A percentile compares a stretch with the other conserved stretches of the same genome.
Conservation (phyloP, 2,797 vertebrate genomes). For the Myotis daubentonii region DNA sequence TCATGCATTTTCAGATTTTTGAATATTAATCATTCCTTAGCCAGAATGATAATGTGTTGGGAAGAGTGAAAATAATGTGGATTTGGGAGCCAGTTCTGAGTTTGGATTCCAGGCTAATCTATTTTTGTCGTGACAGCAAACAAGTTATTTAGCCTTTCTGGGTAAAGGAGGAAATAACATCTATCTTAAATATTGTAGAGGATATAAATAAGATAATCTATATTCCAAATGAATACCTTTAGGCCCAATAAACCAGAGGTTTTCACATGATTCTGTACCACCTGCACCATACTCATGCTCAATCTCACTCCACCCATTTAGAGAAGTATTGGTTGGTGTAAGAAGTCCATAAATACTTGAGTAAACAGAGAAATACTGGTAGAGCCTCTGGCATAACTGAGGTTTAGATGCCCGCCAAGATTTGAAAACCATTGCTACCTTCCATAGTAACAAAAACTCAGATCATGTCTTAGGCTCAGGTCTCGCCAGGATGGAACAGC, state of each 20-base stretch:
- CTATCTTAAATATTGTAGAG: neutral
- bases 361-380: neutral
- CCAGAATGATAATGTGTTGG: neutral
- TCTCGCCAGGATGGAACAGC: neutral
- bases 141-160: neutral
- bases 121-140: neutral
- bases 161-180: neutral
- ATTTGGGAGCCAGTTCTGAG: neutral
- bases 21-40: neutral
- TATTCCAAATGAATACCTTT: neutral
- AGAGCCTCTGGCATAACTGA: neutral
- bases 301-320: neutral
- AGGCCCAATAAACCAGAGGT: neutral
- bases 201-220: neutral
- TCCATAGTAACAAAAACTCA: neutral
- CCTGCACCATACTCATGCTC: neutral
- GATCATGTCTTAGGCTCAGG: neutral
- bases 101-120: constrained; percentile 14
- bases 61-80: neutral
- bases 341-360: neutral
- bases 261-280: neutral
- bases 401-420: neutral
- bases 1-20: neutral
- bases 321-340: neutral
- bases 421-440: neutral